These are phyloP conservation scores for Cheirogaleus major DNA, from an alignment of 2,797 vertebrate species.

Conservation along the genomic window DNA sequence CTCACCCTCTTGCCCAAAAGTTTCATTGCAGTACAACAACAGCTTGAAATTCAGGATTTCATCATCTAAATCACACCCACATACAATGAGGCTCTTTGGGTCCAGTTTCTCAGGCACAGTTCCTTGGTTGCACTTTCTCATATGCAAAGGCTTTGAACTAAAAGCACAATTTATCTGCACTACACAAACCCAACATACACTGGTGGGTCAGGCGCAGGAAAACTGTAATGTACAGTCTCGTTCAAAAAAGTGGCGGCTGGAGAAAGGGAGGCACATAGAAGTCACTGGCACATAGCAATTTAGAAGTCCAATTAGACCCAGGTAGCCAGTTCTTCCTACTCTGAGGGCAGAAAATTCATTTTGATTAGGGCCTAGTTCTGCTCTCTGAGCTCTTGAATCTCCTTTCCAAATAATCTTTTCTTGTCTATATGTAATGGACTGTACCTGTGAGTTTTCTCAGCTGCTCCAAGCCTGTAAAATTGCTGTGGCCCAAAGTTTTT, in stretches of 20 bases:
- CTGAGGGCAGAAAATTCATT: neutral
- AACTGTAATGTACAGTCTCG: neutral
- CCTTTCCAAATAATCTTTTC: neutral
- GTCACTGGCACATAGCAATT: neutral
- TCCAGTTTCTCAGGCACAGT: neutral
- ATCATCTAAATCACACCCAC: neutral
- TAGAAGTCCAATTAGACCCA: neutral
- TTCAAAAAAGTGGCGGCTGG: neutral
- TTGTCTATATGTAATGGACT: neutral
- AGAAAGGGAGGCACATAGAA: neutral
- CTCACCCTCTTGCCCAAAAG: neutral
- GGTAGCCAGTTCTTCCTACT: neutral
- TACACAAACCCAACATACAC: neutral
- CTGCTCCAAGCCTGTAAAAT: neutral
- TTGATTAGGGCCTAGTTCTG: neutral
- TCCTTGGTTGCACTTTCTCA: neutral
- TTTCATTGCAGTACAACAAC: neutral
- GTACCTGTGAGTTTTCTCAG: neutral
- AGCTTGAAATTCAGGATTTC: neutral
- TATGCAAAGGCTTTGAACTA: neutral
- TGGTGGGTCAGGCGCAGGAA: neutral
- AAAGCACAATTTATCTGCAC: neutral
- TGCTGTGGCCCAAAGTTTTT: neutral
- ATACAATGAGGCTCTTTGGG: neutral
- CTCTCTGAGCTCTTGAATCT: neutral